Conservation (phyloP, 2,113 vertebrate species). For the Siniperca knerii region DNA sequence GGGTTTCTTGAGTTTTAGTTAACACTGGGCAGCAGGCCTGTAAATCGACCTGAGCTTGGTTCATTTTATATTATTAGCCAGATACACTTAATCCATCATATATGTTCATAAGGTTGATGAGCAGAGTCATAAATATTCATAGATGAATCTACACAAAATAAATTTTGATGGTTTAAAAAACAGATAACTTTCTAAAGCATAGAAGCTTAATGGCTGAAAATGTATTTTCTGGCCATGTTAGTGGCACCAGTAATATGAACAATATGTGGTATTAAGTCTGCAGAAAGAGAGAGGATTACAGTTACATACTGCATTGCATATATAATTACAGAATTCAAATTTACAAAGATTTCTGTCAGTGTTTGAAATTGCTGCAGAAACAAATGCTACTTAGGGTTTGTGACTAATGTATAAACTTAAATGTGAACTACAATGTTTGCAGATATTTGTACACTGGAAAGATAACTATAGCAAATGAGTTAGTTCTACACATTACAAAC, state of each 20-base stretch:
- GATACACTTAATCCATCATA: slow-evolving; percentile 18
- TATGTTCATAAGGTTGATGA: slow-evolving; percentile 26
- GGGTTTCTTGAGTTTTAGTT: background rate
- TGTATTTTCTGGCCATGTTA: background rate
- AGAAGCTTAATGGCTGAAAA: background rate
- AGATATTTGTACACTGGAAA: background rate
- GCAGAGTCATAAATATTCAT: slow-evolving; percentile 37
- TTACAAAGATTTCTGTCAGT: background rate
- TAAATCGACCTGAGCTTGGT: background rate
- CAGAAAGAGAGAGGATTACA: background rate
- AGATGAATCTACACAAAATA: background rate
- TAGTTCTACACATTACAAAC: background rate
- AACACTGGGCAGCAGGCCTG: background rate
- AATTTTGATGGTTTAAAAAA: background rate
- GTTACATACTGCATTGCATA: background rate
- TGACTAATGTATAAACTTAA: background rate
- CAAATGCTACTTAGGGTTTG: background rate
- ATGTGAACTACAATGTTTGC: background rate
- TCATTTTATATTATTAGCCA: background rate
- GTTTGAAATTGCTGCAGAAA: background rate
- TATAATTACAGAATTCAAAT: background rate
- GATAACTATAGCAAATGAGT: background rate
- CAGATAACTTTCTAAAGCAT: background rate
- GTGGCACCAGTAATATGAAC: background rate
- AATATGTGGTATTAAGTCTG: background rate